phyloP scores from a whole-genome alignment of 2,113 vertebrate species.

The Mandrillus leucophaeus region DNA sequence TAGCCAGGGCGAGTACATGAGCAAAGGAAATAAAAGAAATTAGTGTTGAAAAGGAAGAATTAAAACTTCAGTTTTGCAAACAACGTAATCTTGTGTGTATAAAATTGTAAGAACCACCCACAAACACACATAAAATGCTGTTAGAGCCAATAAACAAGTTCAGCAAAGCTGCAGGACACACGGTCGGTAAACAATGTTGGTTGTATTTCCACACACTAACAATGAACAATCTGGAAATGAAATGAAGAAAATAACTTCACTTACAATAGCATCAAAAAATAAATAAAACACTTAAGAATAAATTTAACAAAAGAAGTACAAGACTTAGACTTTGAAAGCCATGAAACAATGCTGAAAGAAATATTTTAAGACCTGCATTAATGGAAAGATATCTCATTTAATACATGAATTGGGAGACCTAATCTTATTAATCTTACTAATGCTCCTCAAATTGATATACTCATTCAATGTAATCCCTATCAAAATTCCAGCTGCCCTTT shows the following conservation, averaged over 20 bases:
- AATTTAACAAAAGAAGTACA: neutral
- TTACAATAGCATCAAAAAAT: neutral
- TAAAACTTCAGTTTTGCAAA: neutral
- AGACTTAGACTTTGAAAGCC: neutral
- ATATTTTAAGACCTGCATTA: neutral
- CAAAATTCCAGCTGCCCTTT: neutral
- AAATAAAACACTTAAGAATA: neutral
- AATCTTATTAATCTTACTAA: neutral
- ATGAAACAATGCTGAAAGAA: neutral
- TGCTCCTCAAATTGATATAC: neutral
- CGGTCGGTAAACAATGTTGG: neutral
- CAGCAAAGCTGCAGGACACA: neutral
- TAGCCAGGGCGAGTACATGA: neutral
- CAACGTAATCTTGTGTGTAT: neutral
- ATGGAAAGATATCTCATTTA: neutral
- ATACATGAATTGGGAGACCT: neutral
- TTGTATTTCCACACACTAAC: neutral
- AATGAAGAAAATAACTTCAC: neutral
- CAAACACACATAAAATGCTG: neutral
- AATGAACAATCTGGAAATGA: neutral
- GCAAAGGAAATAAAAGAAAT: neutral
- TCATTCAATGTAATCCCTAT: neutral
- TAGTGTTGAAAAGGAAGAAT: neutral
- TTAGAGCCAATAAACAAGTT: neutral
- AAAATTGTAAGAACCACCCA: neutral